phyloP scores from a whole-genome alignment of 2,888 invertebrate species.

The Lacanobia oleracea region DNA sequence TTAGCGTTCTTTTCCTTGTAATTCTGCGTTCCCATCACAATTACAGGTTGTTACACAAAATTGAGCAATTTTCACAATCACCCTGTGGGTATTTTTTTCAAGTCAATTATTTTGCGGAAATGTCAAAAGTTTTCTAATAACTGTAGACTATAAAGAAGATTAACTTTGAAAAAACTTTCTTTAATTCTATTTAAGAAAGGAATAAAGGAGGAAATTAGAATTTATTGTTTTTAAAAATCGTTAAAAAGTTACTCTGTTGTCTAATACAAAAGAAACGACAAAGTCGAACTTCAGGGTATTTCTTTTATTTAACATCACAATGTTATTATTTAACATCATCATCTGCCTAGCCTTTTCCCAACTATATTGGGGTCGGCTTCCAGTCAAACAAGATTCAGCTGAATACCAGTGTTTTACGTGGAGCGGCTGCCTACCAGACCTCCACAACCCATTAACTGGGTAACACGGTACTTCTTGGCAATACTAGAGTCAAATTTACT shows the following conservation, averaged over 20 bases:
- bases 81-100: conserved; percentile 34
- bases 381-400: too few relatives aligned
- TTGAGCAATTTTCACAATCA: conserved; percentile 54
- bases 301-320: background rate
- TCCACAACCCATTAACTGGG: too few relatives aligned
- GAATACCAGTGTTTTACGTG: too few relatives aligned
- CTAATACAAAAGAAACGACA: background rate
- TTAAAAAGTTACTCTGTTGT: conserved; percentile 18
- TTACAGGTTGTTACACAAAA: conserved; percentile 55
- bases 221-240: conserved; percentile 52
- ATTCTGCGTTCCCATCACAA: conserved; percentile 27
- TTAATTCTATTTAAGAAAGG: conserved; percentile 59
- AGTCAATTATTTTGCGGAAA: conserved; percentile 56
- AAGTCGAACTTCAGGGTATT: background rate
- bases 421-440: too few relatives aligned
- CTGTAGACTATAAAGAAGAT: conserved; percentile 62
- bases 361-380: too few relatives aligned
- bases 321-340: too few relatives aligned
- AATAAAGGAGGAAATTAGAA: conserved; percentile 40
- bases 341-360: too few relatives aligned
- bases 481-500: too few relatives aligned
- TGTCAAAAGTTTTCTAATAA: conserved; percentile 58
- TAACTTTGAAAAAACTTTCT: conserved; percentile 62
- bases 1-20: conserved; percentile 24
- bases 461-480: too few relatives aligned